Evolutionary conservation across 2,113 vertebrate genomes (phyloP).

Genomic region (Hiodon alosoides): DNA sequence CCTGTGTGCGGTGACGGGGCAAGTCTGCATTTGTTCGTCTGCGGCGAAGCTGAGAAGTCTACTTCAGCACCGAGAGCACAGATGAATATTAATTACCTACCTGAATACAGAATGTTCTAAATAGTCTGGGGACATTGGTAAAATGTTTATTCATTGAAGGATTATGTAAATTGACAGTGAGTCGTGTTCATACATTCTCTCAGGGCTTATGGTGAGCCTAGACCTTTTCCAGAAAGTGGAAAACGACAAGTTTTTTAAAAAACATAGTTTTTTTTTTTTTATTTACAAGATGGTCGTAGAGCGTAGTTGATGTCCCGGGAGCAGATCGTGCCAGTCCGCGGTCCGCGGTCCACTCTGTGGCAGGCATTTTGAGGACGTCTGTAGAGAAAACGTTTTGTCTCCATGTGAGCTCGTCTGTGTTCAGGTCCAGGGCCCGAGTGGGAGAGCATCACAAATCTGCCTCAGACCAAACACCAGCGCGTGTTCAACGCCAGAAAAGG

Average conservation of each 20-base stretch:
- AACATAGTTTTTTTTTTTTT: conserved; percentile 23
- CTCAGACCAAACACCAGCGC: conserved; percentile 35
- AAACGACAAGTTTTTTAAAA: conserved; percentile 32
- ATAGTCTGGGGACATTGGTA: conserved; percentile 31
- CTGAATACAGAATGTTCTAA: conserved; percentile 39
- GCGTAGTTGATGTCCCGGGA: no score
- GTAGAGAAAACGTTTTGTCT: background rate
- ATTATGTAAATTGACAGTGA: conserved; percentile 47
- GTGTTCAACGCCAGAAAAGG: conserved; percentile 27
- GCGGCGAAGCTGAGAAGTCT: conserved; percentile 21
- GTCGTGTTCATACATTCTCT: conserved; percentile 40
- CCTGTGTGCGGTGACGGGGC: background rate
- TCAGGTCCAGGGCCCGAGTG: conserved; percentile 29
- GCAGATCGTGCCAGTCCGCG: no score
- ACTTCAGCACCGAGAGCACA: conserved; percentile 30
- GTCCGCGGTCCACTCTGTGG: no score
- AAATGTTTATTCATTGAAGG: conserved; percentile 55
- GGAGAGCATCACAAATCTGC: conserved; percentile 29
- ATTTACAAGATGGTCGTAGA: background rate
- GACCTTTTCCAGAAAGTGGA: conserved; percentile 24
- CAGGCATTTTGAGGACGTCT: background rate
- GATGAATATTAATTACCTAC: conserved; percentile 47
- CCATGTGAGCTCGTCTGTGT: background rate
- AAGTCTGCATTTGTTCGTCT: background rate
- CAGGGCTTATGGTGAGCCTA: conserved; percentile 33